Base-by-base conservation (phyloP, 2,797 vertebrate species). In the Muscicapa striata region DNA sequence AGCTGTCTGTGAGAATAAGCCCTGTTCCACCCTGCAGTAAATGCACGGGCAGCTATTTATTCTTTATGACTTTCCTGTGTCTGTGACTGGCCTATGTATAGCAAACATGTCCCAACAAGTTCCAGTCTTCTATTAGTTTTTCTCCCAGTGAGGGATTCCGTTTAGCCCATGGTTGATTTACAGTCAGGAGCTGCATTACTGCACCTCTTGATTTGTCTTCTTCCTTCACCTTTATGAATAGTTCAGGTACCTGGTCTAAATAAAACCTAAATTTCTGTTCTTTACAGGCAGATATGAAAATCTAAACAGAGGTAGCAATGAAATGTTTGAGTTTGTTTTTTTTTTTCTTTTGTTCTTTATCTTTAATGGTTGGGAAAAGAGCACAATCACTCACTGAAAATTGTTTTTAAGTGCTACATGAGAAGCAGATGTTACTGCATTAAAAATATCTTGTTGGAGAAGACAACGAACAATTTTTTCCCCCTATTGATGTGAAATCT, bases 41-140 rank as follows among this genome's bases (percentile, higher is more conserved):
- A 92, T 57, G 73, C 30, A 84, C 79, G 67, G 77, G 52, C 87
- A 94, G 73, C 67, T 96, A 23, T 88, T 96, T 90, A 94, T 81
- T 78, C 95, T 93, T 86, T 46, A 61, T 94, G 94, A 84, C 93
- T 95, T 93, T 95, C 91, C 90, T 94, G 74, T 85, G 77, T 88
- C 77, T 88, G 8, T 79, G 76, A 73, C 78, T 93, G 86, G 58
- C 59, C 87, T 83, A 29, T 68, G 89, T 90, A 70, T 77, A 92
- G 86, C 54, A 83, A 66, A 63, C 94, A 11, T 92, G 94, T 84
- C 51, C 57, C 79, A 91, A 32, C 92, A 86, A 40, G 89, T 88
- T 54, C 80, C 40, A 72, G 66, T 20, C 83, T 91, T 4, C 76
- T 75, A 2, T 45, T 91, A 41, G 20, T 67, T 93, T 34, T 86